Percentiles rank a stretch among this genome's conserved stretches.
phyloP scores from a whole-genome alignment of 2,888 invertebrate genomes.

The Rhaphigaster nebulosa region DNA sequence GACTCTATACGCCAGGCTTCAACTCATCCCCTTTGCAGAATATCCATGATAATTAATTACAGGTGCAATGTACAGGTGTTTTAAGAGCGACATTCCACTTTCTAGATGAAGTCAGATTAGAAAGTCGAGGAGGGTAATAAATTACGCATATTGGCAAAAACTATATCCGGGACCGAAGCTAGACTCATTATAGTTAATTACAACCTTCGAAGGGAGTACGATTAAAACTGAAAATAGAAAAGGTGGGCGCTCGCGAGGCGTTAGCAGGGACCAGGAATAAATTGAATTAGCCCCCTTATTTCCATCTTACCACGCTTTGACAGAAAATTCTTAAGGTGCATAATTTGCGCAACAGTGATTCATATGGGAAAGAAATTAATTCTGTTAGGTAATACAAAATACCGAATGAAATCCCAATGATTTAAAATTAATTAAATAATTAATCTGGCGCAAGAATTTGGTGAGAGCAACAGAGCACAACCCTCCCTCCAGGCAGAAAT shows the following conservation, averaged over 20 bases:
- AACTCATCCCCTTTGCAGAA: background rate
- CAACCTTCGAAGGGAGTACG: background rate
- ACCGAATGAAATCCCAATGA: too few relatives aligned
- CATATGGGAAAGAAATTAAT: background rate
- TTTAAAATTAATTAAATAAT: too few relatives aligned
- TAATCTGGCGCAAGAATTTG: too few relatives aligned
- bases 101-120: constrained; percentile 34
- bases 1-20: background rate
- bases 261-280: background rate
- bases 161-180: constrained; percentile 29
- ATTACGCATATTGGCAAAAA: background rate
- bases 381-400: background rate
- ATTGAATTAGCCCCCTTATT: constrained; percentile 35
- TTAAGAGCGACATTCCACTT: background rate
- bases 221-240: constrained; percentile 39
- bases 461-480: too few relatives aligned
- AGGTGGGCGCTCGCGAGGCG: constrained; percentile 1
- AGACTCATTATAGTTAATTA: constrained; percentile 30
- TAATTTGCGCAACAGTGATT: background rate
- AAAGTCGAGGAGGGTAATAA: background rate
- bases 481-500: too few relatives aligned
- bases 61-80: background rate
- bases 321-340: background rate
- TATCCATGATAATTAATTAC: background rate
- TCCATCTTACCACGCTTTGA: background rate